Base-by-base conservation (phyloP, 2,113 vertebrate genomes). In the Calyptomena viridis region DNA sequence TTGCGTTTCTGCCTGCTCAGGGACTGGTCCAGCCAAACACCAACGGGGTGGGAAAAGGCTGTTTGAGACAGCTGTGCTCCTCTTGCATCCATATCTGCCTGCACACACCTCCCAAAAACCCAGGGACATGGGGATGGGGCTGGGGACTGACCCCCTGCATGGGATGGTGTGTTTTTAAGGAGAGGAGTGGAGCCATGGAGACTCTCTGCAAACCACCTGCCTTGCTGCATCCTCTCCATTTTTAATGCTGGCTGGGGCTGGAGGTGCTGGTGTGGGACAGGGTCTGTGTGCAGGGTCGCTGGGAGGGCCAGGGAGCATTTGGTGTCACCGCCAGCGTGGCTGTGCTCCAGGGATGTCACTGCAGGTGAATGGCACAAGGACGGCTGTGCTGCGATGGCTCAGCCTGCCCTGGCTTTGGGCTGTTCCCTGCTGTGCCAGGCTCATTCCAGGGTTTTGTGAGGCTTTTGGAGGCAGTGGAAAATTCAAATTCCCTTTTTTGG, bases 121-220 rank as follows among this genome's bases (percentile, higher is more conserved):
- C 3, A 1, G 31, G 31, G 72, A 9, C 1, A 2, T 16, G 63
- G n/a, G 47, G 28, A 19, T 42, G 17, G 42, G 42, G 60, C 3
- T 50, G 58, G 58, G 78, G 52, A 9, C 15, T 1, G 23, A 18
- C 7, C 9, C 15, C 8, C 11, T 1, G 3, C 20, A 4, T 0
- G 7, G 37, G 42, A 59, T 9, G 52, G 60, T 9, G 83, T 7
- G 3, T 49, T 40, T 81, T 53, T 49, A 77, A 44, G 55, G 47
- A 6, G 40, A 55, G 28, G 39, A 75, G 64, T 3, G 10, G 8
- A 83, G 68, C 59, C 2, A 1, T 47, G 47, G 18, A 31, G 40
- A 33, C 18, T 13, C 20, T 52, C 71, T 0, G 0, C 3, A 0
- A 42, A 28, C 8, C 2, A 14, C 31, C 15, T 0, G 0, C 55